phyloP scores from a whole-genome alignment of 2,888 invertebrate genomes.

The Ecliptopera silaceata region DNA sequence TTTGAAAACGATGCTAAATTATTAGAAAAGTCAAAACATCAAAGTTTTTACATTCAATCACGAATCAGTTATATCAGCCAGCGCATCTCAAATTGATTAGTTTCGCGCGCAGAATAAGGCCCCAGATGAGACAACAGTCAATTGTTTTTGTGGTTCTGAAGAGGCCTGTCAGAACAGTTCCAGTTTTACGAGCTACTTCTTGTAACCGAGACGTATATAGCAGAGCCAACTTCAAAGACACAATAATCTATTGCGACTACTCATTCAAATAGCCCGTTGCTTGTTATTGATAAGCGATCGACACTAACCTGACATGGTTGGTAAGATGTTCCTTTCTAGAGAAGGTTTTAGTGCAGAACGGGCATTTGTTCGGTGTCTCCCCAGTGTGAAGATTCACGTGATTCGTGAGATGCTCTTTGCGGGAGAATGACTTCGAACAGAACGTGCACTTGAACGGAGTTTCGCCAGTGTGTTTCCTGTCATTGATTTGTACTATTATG shows the following conservation, averaged over 20 bases:
- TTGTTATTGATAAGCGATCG: neutral
- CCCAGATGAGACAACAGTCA: neutral
- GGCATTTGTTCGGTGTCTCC: constrained; percentile 88
- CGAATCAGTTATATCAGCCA: too few species aligned
- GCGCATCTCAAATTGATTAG: too few species aligned
- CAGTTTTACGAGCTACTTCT: too few species aligned
- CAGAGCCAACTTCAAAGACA: neutral
- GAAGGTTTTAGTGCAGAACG: constrained; percentile 88
- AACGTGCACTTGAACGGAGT: constrained; percentile 91
- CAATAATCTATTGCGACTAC: neutral
- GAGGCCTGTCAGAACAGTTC: neutral
- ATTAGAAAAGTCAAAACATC: too few species aligned
- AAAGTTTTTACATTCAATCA: too few species aligned
- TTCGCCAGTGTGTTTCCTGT: constrained; percentile 90
- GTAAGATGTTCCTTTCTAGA: constrained; percentile 89
- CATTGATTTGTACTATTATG: constrained; percentile 27
- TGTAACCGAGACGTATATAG: neutral
- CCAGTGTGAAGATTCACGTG: constrained; percentile 90
- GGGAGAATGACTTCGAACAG: constrained; percentile 84
- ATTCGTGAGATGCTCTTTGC: constrained; percentile 94
- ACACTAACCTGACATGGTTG: constrained; percentile 83
- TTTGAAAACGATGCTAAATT: too few species aligned
- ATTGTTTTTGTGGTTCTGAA: neutral
- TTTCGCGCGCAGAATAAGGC: too few species aligned
- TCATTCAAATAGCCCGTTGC: neutral